Conservation (phyloP, 1,140 invertebrate genomes). For the Armadillidium nasatum region DNA sequence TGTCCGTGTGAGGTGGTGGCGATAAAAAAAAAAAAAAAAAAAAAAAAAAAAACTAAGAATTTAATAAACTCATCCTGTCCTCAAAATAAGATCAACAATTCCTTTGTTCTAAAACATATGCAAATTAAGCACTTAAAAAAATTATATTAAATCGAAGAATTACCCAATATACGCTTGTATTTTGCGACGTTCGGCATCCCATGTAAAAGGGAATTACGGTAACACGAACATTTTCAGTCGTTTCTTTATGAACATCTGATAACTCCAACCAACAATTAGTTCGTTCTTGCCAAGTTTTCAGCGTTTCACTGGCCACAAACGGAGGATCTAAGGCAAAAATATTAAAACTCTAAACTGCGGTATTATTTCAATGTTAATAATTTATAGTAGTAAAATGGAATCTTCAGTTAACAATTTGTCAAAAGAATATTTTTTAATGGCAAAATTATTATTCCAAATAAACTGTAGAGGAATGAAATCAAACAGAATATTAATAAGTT, state of each 20-base stretch:
- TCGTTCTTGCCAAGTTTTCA: slow-evolving; percentile 92
- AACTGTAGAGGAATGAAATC: too few relatives aligned
- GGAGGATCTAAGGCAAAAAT: slow-evolving; percentile 62
- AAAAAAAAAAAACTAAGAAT: too few relatives aligned
- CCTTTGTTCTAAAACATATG: too few relatives aligned
- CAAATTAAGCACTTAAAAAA: too few relatives aligned
- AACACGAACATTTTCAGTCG: slow-evolving; percentile 88
- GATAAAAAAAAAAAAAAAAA: too few relatives aligned
- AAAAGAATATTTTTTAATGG: too few relatives aligned
- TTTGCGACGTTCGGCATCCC: slow-evolving; percentile 83
- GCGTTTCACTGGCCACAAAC: slow-evolving; percentile 80
- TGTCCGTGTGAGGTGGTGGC: too few relatives aligned
- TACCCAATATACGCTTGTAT: slow-evolving; percentile 88
- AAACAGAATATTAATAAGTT: too few relatives aligned
- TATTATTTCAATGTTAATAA: slow-evolving; percentile 38
- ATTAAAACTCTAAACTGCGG: neutral
- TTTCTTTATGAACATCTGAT: slow-evolving; percentile 96
- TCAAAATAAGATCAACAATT: too few relatives aligned
- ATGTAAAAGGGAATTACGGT: slow-evolving; percentile 98
- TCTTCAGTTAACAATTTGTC: too few relatives aligned
- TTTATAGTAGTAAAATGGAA: slow-evolving; percentile 22
- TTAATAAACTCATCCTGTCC: too few relatives aligned
- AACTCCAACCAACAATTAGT: slow-evolving; percentile 95
- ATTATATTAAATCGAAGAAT: slow-evolving; percentile 22
- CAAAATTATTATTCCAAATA: too few relatives aligned